Base-by-base conservation (phyloP, 2,888 invertebrate species). In the Elysia crispata region DNA sequence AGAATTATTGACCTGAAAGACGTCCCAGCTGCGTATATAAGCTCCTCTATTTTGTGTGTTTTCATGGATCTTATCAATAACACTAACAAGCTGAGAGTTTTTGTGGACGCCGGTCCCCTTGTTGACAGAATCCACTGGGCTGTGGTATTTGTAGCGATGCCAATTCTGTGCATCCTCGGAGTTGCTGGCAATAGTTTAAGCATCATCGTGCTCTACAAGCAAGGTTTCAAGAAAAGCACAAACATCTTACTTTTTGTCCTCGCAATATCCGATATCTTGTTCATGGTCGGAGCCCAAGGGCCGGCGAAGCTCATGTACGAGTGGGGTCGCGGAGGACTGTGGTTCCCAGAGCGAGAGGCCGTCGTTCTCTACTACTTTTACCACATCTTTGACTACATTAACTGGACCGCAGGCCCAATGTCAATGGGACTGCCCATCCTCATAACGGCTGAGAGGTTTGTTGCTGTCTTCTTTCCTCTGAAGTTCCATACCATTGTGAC, bases 381-480 rank as follows among this genome's bases (percentile, higher is more conserved):
- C 33, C 67, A 75, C 50, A 41, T 79, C 13, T 79, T 57, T 64
- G 74, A 74, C 28, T 25, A 64, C 33, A 28, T 79, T 28, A 64
- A 79, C 54, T 79, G 74, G 73, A 73, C 73, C 13, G 64, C 64
- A 18, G 79, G 79, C 0, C 73, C 64, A 18, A 20, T 70, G 13
- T 75, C 74, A 23, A n/a, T 75, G 25, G 49, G 66, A 1, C 62
- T 79, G 20, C 79, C 79, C 0, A 66, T 75, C 18, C 33, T 79
- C 0, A 79, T 79, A 23, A 75, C 75, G 1, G 31, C 74, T 1
- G 79, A 79, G 30, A 60, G 79, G 20, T 41, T 79, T 8, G 25
- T 79, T 1, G 79, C 79, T 23, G 79, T 79, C 18, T 79, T 67
- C 25, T 20, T 79, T 11, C 79, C 79, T 15, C 28, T 79, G 23